These are phyloP conservation scores for Oncorhynchus gorbuscha DNA, from an alignment of 2,113 vertebrate species.

Conservation along the genomic window DNA sequence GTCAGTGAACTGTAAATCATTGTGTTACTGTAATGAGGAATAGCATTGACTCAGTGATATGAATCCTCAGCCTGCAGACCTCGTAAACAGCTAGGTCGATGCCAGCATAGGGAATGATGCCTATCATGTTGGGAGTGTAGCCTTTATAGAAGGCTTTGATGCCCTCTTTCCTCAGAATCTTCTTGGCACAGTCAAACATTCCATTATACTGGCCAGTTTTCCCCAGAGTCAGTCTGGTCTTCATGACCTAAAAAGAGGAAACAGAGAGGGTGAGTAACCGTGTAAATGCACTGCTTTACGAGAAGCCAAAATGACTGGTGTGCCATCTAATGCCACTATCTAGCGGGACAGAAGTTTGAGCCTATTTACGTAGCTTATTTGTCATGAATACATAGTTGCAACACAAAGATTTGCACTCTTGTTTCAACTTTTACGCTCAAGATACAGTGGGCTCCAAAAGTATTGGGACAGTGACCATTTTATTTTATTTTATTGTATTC, in stretches of 20 bases:
- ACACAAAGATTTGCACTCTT: too few relatives aligned
- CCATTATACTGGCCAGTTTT: conserved; percentile 93
- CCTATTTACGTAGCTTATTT: too few relatives aligned
- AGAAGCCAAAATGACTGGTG: too few relatives aligned
- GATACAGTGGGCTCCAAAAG: too few relatives aligned
- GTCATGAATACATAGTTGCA: too few relatives aligned
- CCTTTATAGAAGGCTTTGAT: conserved; percentile 91
- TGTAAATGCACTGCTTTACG: too few relatives aligned
- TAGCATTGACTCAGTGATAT: not conserved
- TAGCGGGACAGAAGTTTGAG: too few relatives aligned
- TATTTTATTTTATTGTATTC: too few relatives aligned
- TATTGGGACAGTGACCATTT: too few relatives aligned
- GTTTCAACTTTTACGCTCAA: too few relatives aligned
- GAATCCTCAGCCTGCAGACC: conserved; percentile 68
- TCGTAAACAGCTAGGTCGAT: conserved; percentile 96
- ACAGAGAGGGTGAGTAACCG: too few relatives aligned
- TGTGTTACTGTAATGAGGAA: not conserved
- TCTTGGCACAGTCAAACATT: conserved; percentile 88
- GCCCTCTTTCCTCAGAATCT: conserved; percentile 87
- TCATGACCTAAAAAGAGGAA: conserved; percentile 79
- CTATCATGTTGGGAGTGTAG: conserved; percentile 89
- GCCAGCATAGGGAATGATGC: conserved; percentile 93
- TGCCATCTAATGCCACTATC: too few relatives aligned
- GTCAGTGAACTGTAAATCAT: not conserved
- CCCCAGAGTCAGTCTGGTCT: conserved; percentile 89